These are phyloP conservation scores for Spodoptera frugiperda DNA, from an alignment of 1,140 invertebrate genomes.

Conservation along the genomic window DNA sequence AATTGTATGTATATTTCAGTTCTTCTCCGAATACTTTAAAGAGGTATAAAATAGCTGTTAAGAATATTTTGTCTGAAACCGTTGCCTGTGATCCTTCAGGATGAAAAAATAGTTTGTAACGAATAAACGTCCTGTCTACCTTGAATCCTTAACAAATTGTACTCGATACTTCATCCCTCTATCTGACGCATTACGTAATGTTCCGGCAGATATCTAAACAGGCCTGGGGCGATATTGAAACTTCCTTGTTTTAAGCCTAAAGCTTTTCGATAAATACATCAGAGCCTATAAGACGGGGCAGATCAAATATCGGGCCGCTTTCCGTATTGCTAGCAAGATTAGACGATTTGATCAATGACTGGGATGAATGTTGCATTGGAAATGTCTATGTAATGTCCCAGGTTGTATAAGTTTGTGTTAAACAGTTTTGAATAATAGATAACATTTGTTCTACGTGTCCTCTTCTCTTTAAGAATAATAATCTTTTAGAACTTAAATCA, in stretches of 20 bases:
- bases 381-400: no score
- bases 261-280: slow-evolving; percentile 21
- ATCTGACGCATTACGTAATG: slow-evolving; percentile 19
- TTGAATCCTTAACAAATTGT: slow-evolving; percentile 6
- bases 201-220: slow-evolving; percentile 19
- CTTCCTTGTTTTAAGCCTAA: slow-evolving; percentile 10
- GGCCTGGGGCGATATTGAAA: slow-evolving; percentile 10
- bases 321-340: background rate
- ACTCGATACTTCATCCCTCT: slow-evolving; percentile 22
- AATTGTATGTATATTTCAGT: background rate
- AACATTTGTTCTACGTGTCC: no score
- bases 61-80: no score
- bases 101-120: no score
- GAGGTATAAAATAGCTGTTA: no score
- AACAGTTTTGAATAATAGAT: no score
- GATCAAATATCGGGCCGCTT: slow-evolving; percentile 23
- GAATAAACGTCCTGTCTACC: no score
- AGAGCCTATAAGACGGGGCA: slow-evolving; percentile 15
- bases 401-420: no score
- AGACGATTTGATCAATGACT: background rate
- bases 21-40: background rate
- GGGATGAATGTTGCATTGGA: background rate
- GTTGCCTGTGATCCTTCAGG: no score
- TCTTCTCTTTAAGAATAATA: no score
- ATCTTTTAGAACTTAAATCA: no score